These are phyloP conservation scores for Microcebus ravelobensis DNA, from an alignment of 2,113 vertebrate genomes.

Conservation along the genomic window DNA sequence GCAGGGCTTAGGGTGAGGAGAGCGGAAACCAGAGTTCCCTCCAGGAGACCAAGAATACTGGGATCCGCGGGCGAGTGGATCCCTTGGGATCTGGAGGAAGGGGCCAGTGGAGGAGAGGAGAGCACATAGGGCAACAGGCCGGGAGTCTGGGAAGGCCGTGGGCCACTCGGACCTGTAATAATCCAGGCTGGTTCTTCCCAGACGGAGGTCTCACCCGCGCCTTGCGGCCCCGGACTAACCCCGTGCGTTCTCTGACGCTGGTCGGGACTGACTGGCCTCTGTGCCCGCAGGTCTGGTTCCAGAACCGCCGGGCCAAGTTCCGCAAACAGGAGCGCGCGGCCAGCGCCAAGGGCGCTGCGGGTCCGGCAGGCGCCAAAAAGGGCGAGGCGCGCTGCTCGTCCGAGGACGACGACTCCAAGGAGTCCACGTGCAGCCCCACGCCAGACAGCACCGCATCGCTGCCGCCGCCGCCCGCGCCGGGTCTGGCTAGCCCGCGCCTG, in stretches of 20 bases:
- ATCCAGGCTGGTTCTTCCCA: background rate
- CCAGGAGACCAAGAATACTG: background rate
- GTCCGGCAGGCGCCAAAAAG: constrained; percentile 87
- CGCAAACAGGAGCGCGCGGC: constrained; percentile 96
- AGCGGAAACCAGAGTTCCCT: background rate
- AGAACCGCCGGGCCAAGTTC: constrained; percentile 97
- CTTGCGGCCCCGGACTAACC: background rate
- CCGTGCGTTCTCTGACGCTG: background rate
- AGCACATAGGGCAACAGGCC: background rate
- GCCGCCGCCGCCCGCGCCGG: constrained; percentile 90
- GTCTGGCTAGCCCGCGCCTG: constrained; percentile 91
- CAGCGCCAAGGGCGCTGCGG: constrained; percentile 89
- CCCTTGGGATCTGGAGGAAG: background rate
- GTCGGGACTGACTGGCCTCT: background rate
- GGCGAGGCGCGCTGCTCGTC: constrained; percentile 91
- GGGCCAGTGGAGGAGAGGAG: background rate
- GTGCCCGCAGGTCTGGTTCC: constrained; percentile 95
- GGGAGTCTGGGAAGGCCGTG: background rate
- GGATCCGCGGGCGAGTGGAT: background rate
- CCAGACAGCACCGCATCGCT: constrained; percentile 97
- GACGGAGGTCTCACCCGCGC: background rate
- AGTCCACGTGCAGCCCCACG: constrained; percentile 96
- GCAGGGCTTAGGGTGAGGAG: background rate
- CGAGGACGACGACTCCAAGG: constrained; percentile 96
- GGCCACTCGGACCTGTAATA: background rate